These are phyloP conservation scores for Mastacembelus armatus DNA, from an alignment of 2,797 vertebrate species.

Conservation along the genomic window DNA sequence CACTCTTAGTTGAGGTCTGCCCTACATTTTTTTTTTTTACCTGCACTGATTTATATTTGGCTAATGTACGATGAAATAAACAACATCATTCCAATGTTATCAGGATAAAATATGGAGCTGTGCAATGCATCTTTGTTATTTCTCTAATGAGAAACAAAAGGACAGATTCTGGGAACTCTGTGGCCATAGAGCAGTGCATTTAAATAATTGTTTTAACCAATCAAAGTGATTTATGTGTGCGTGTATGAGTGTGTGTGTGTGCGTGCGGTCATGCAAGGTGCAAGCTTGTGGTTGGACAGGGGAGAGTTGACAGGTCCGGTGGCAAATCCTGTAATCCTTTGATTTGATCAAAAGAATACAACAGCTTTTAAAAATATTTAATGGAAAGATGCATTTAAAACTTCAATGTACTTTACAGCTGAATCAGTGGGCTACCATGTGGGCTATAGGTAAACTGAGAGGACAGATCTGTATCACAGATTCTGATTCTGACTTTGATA, in stretches of 20 bases:
- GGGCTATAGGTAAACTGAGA: slow-evolving; percentile 10
- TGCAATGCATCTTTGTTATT: slow-evolving; percentile 72
- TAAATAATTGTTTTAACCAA: slow-evolving; percentile 85
- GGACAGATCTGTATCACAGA: neutral
- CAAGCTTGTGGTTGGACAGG: slow-evolving; percentile 52
- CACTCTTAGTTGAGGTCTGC: slow-evolving; percentile 37
- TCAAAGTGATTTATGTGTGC: slow-evolving; percentile 77
- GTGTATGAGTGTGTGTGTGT: slow-evolving; percentile 27
- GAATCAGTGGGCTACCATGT: slow-evolving; percentile 29
- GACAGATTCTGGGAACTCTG: slow-evolving; percentile 65
- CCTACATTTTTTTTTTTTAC: slow-evolving; percentile 55
- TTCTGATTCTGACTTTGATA: neutral
- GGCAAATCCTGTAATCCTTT: slow-evolving; percentile 84
- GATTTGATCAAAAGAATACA: slow-evolving; percentile 84
- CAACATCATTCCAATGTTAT: slow-evolving; percentile 67
- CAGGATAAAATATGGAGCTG: slow-evolving; percentile 68
- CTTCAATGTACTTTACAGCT: slow-evolving; percentile 46
- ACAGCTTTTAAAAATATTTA: slow-evolving; percentile 84
- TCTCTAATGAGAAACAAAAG: slow-evolving; percentile 77
- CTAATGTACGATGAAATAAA: slow-evolving; percentile 63
- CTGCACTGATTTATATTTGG: slow-evolving; percentile 60
- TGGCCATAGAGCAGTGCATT: slow-evolving; percentile 76
- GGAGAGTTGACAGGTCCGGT: slow-evolving; percentile 69
- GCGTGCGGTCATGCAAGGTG: slow-evolving; percentile 40
- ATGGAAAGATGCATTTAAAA: slow-evolving; percentile 69